Evolutionary conservation across 2,113 vertebrate species (phyloP).

Genomic region (Vicugna pacos): DNA sequence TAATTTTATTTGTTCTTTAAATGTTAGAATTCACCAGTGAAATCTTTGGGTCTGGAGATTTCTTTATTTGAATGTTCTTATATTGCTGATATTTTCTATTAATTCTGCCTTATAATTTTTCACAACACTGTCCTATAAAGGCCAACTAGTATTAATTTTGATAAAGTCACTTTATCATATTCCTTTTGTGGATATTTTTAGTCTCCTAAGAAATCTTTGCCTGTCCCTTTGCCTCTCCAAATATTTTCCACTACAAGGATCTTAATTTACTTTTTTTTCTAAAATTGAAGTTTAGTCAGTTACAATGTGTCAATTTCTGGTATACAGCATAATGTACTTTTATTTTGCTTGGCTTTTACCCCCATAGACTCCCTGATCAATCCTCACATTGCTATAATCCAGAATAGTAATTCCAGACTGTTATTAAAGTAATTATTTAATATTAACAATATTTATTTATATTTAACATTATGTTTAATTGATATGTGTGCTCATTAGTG

Average conservation of each 20-base stretch:
- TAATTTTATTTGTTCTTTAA: background rate
- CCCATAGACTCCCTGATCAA: background rate
- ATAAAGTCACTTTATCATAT: background rate
- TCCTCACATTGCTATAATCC: background rate
- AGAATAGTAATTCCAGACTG: background rate
- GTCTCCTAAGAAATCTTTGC: background rate
- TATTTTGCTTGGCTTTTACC: background rate
- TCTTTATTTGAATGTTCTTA: background rate
- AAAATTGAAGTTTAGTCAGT: no score
- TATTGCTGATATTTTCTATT: background rate
- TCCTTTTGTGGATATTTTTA: background rate
- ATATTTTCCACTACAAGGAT: background rate
- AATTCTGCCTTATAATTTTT: background rate
- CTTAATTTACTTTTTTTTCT: background rate
- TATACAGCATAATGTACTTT: background rate
- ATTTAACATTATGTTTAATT: background rate
- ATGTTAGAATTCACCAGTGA: background rate
- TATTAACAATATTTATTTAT: background rate
- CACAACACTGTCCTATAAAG: background rate
- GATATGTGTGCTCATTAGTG: background rate
- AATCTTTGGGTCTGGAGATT: background rate
- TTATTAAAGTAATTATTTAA: slow-evolving; percentile 14
- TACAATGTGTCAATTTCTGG: no score
- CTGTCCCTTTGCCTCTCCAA: background rate
- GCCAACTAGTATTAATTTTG: background rate